Evolutionary conservation across 1,140 invertebrate genomes (phyloP).

Genomic region (Lanistes nyassanus): DNA sequence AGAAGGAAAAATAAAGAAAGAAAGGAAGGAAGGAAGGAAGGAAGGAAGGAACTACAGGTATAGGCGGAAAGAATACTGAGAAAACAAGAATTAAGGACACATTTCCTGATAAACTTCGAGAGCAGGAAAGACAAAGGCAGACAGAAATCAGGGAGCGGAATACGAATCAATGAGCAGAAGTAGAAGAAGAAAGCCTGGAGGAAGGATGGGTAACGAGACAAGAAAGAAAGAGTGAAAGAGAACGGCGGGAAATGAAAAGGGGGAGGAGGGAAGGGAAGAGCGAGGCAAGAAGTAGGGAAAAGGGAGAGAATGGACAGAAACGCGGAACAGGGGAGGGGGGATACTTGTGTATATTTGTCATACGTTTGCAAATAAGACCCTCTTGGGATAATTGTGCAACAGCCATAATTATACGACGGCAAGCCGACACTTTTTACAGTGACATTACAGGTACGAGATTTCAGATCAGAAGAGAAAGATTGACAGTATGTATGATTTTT

Average conservation of each 20-base stretch:
- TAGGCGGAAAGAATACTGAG: background rate
- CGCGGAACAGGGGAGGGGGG: too few relatives aligned
- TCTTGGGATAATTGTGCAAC: too few relatives aligned
- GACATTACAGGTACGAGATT: too few relatives aligned
- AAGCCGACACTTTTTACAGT: too few relatives aligned
- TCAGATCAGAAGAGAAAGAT: too few relatives aligned
- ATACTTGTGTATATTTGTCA: too few relatives aligned
- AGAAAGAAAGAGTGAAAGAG: background rate
- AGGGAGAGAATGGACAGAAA: too few relatives aligned
- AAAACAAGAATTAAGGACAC: background rate
- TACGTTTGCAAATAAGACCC: too few relatives aligned
- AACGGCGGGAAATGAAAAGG: background rate
- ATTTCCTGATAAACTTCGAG: background rate
- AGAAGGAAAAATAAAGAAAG: too few relatives aligned
- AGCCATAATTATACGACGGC: too few relatives aligned
- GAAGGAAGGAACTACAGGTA: background rate
- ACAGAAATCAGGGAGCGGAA: background rate
- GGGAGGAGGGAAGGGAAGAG: background rate
- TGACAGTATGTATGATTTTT: too few relatives aligned
- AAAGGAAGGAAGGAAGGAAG: background rate
- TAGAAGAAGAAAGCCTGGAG: background rate
- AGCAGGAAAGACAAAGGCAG: background rate
- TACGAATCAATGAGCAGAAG: background rate
- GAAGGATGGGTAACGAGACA: background rate
- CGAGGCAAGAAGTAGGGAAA: background rate